phyloP scores from a whole-genome alignment of 2,797 vertebrate species.

The Alosa sapidissima region DNA sequence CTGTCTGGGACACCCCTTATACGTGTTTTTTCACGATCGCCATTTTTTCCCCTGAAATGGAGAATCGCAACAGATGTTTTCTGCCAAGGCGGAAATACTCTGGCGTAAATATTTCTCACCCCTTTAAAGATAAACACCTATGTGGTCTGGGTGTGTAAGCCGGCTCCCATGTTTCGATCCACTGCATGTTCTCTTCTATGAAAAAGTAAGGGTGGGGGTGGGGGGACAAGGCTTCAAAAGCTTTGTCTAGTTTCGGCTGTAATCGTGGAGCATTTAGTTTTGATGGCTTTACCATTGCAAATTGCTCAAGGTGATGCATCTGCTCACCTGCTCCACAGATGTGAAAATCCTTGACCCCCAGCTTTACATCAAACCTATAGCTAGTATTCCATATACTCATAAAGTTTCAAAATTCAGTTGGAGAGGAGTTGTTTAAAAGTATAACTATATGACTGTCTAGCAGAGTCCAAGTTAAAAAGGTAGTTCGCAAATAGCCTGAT shows the following conservation, averaged over 20 bases:
- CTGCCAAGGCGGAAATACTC: conserved; percentile 36
- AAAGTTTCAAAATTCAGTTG: not conserved
- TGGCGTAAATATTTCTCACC: conserved; percentile 46
- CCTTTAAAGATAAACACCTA: conserved; percentile 31
- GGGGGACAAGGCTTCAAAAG: not conserved
- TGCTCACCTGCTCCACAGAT: conserved; percentile 62
- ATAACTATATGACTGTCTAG: too few relatives aligned
- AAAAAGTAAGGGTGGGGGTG: not conserved
- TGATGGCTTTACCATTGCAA: conserved; percentile 39
- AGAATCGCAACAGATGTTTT: conserved; percentile 25
- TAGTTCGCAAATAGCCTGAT: too few relatives aligned
- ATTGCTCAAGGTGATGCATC: conserved; percentile 47
- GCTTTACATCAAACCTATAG: conserved; percentile 8
- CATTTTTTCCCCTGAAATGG: conserved; percentile 10
- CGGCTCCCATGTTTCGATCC: conserved; percentile 31
- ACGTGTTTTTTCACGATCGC: not conserved
- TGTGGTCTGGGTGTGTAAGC: conserved; percentile 16
- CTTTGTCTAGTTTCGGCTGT: conserved; percentile 36
- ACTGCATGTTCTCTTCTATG: conserved; percentile 23
- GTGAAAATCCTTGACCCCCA: conserved; percentile 34
- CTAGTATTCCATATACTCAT: not conserved
- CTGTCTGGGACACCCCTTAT: not conserved
- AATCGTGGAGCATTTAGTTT: conserved; percentile 31
- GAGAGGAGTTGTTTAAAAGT: too few relatives aligned
- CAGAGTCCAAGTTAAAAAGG: too few relatives aligned